Evolutionary conservation across 2,113 vertebrate species (phyloP).

Genomic region (Hemibagrus wyckioides): DNA sequence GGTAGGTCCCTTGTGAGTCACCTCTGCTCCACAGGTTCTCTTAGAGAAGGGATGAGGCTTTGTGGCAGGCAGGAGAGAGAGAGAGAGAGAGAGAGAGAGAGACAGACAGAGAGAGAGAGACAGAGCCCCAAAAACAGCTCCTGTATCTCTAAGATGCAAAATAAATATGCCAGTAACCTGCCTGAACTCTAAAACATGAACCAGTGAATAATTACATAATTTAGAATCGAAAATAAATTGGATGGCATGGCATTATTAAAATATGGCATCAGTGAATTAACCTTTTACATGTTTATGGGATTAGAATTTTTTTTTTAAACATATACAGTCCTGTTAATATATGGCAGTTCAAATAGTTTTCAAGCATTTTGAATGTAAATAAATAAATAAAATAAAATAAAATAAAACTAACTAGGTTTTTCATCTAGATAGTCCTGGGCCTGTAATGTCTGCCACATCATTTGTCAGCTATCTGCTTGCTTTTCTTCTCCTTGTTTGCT

Average conservation of each 20-base stretch:
- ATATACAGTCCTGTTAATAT: background rate
- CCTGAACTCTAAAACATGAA: background rate
- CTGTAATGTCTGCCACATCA: conserved; percentile 40
- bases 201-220: background rate
- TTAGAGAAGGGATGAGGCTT: conserved; percentile 12
- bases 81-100: background rate
- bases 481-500: conserved; percentile 36
- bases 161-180: background rate
- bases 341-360: background rate
- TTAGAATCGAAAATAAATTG: background rate
- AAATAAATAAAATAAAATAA: background rate
- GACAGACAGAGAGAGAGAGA: conserved; percentile 1
- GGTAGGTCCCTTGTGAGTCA: conserved; percentile 76
- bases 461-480: conserved; percentile 28
- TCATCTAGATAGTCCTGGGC: background rate
- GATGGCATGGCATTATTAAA: background rate
- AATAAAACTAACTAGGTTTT: background rate
- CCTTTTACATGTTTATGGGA: background rate
- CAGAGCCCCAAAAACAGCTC: background rate
- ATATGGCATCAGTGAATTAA: background rate
- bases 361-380: background rate
- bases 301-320: background rate
- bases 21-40: conserved; percentile 24
- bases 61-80: conserved; percentile 36
- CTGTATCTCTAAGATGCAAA: background rate